Evolutionary conservation across 2,113 vertebrate genomes (phyloP), one percentile per base, ranked within the genome.

Genomic region (Hippocampus mohnikei): DNA sequence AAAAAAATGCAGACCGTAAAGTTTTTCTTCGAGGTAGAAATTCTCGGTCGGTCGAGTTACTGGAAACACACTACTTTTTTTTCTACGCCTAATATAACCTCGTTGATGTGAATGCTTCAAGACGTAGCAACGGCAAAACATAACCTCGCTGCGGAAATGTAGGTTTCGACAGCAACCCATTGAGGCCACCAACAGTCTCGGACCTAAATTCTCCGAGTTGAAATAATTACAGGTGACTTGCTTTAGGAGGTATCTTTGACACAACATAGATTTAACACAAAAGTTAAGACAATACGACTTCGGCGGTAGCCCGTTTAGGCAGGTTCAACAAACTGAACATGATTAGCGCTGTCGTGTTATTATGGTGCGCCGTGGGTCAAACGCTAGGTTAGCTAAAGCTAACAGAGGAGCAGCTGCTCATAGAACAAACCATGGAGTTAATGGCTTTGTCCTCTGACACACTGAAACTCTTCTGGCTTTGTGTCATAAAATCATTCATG

Each of bases 401-500:
- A 52, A 67, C 66, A 37, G 18, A n/a, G 13, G 29, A 37, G 29
- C 66, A 67, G 42, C n/a, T 67, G 65, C 12, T 53, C 20, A 1
- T 12, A 33, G 66, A 53, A 37, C 20, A 65, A 65, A 42, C 21
- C 21, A n/a, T 1, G 21, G n/a, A 46, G 42, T 65, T 18, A 65
- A 27, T 18, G 21, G 42, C n/a, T 65, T 65, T 67, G 58, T 53
- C 44, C 23, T 33, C 42, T 50, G 5, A 16, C 63, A 16, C n/a
- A 59, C 40, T 67, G 55, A 5, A 75, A 62, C 56, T 69, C 18
- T 53, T 62, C 27, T 15, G 67, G 65, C 65, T 46, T 11, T 62
- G 68, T 53, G 73, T 83, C 44, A 86, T 80, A 74, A 77, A 89
- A 83, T 79, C 23, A 87, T 83, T 66, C 21, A 44, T 65, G 60